A percentile compares a stretch with the other conserved stretches of the same genome.
These are phyloP conservation scores for Decapterus maruadsi DNA, from an alignment of 2,797 vertebrate genomes.

Conservation along the genomic window DNA sequence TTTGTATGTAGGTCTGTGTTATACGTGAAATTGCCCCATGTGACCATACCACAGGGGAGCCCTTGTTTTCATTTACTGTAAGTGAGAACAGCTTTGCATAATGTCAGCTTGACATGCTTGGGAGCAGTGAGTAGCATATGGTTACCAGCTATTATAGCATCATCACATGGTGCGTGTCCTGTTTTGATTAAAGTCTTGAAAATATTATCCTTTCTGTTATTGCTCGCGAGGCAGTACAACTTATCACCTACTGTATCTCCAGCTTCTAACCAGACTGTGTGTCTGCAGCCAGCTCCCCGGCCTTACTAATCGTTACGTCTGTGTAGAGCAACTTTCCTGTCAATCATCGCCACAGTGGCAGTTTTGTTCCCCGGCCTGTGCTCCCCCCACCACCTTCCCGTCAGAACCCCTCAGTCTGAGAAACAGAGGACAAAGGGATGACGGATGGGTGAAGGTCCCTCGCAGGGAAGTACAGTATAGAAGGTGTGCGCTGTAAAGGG, in stretches of 20 bases:
- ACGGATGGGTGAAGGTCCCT: conserved; percentile 85
- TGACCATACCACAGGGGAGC: conserved; percentile 62
- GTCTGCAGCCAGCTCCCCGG: conserved; percentile 33
- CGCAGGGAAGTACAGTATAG: conserved; percentile 84
- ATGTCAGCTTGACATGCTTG: conserved; percentile 34
- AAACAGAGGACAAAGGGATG: conserved; percentile 87
- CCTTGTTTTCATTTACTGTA: conserved; percentile 73
- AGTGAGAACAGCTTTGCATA: conserved; percentile 63
- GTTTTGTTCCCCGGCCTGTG: conserved; percentile 76
- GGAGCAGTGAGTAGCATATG: conserved; percentile 25
- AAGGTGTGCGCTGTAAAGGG: conserved; percentile 79
- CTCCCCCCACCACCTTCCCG: conserved; percentile 57
- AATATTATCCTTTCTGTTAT: conserved; percentile 7
- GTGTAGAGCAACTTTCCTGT: conserved; percentile 76
- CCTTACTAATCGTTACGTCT: conserved; percentile 63
- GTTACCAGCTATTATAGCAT: conserved; percentile 40
- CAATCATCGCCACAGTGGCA: conserved; percentile 82
- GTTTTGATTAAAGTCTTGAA: conserved; percentile 24
- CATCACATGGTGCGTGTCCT: conserved; percentile 22
- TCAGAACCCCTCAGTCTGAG: conserved; percentile 75
- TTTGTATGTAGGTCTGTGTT: conserved; percentile 24
- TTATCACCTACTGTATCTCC: conserved; percentile 17
- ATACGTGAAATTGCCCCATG: conserved; percentile 35
- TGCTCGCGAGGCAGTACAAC: neutral
- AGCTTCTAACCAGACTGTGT: conserved; percentile 36